Conservation (phyloP, 2,113 vertebrate genomes). For the Tichodroma muraria region DNA sequence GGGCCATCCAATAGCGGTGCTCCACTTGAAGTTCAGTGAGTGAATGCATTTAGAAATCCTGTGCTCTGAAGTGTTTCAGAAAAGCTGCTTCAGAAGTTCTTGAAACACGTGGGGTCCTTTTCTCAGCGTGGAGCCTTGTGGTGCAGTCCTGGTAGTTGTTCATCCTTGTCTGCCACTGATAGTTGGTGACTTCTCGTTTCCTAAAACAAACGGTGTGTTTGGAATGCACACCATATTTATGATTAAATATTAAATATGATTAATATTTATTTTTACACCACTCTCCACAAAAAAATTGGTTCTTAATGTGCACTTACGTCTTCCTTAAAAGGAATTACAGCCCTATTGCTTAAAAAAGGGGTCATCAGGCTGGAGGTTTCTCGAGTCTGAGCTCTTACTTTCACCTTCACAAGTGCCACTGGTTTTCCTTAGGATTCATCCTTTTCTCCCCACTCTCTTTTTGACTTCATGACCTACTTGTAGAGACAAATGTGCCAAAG, state of each 20-base stretch:
- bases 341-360: neutral
- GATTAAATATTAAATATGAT: no score
- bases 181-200: neutral
- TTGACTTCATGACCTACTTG: neutral
- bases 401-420: neutral
- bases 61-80: neutral
- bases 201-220: neutral
- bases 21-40: rapidly evolving
- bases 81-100: neutral
- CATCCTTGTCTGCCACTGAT: neutral
- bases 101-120: rapidly evolving
- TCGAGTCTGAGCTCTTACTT: rapidly evolving
- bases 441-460: neutral
- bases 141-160: rapidly evolving
- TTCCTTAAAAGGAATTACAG: neutral
- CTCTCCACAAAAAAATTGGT: neutral
- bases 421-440: neutral
- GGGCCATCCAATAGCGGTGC: neutral
- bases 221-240: no score
- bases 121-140: rapidly evolving
- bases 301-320: neutral
- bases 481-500: neutral
- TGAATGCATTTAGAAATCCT: neutral
- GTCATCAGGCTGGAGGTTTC: neutral
- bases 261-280: neutral